Base-by-base conservation (phyloP, 2,888 invertebrate species). In the Cerastis leucographa region DNA sequence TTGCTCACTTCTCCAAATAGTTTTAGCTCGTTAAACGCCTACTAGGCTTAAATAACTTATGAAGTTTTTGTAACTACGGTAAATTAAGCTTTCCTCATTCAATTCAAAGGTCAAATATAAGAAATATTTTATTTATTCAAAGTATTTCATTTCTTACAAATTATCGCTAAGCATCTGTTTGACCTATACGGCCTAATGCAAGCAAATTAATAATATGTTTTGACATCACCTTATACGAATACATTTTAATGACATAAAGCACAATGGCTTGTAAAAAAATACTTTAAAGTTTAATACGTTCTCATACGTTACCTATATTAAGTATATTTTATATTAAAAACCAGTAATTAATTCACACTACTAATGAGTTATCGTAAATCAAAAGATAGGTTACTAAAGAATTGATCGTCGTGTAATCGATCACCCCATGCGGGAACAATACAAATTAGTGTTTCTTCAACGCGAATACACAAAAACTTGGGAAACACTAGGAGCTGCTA, bases 401-500 rank as follows among this genome's bases (percentile, higher is more conserved):
- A 82, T 80, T 87, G 78, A 89, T 86, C 86, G 81, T 74, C 81
- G 80, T 72, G 83, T 88, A 86, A 92, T 90, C 88, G 86, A 91
- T 91, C 88, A 87, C 86, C 84, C 74, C 74, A 78, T 44, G 65
- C 65, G 54, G 81, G 78, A 87, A 92, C 92, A 91, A 92, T 92
- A 89, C 89, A 88, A 89, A 90, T 89, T 80, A 77, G 76, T 83
- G 71, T 87, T 87, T 75, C 78, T 87, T 77, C 64, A 84, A 83
- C 67, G 80, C 74, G 83, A 80, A 77, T 64, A 64, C 59, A 75
- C 76, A 93, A 92, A 92, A 92, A 87, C 89, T 87, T 92, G 92
- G 78, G 92, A 92, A 89, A 85, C 73, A 56, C 17, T 46, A 35
- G 64, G 51, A 81, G 83, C 65, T 62, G 59, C 87, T 75, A 90